Evolutionary conservation across 2,888 invertebrate species (phyloP).

Genomic region (Troides aeacus): DNA sequence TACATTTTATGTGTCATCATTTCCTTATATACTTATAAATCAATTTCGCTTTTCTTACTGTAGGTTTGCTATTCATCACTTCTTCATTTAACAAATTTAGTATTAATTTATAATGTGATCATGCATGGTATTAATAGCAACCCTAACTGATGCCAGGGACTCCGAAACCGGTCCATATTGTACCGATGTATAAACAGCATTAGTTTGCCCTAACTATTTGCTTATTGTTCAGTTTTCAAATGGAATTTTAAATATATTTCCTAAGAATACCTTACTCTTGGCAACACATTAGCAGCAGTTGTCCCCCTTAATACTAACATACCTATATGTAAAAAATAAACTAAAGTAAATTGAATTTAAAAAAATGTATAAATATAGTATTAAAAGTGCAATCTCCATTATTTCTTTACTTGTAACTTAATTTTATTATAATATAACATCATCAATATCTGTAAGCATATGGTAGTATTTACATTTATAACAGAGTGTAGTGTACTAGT

Average conservation of each 20-base stretch:
- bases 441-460: background rate
- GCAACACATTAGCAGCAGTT: background rate
- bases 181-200: constrained; percentile 19
- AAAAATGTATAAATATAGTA: background rate
- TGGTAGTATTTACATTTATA: background rate
- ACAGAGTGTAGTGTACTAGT: constrained; percentile 3
- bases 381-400: background rate
- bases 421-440: no score
- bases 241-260: constrained; percentile 7
- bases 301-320: background rate
- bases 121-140: background rate
- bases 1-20: no score
- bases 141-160: constrained; percentile 14
- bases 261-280: background rate
- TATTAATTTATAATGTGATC: no score
- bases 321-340: background rate
- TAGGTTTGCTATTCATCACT: no score
- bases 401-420: no score
- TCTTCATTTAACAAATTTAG: no score
- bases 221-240: constrained; percentile 1
- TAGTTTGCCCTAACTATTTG: constrained; percentile 15
- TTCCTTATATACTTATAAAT: no score
- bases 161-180: constrained; percentile 16
- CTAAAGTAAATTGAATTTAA: no score
- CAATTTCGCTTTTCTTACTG: no score